Evolutionary conservation across 2,113 vertebrate genomes (phyloP).

Genomic region (Hystrix brachyura): DNA sequence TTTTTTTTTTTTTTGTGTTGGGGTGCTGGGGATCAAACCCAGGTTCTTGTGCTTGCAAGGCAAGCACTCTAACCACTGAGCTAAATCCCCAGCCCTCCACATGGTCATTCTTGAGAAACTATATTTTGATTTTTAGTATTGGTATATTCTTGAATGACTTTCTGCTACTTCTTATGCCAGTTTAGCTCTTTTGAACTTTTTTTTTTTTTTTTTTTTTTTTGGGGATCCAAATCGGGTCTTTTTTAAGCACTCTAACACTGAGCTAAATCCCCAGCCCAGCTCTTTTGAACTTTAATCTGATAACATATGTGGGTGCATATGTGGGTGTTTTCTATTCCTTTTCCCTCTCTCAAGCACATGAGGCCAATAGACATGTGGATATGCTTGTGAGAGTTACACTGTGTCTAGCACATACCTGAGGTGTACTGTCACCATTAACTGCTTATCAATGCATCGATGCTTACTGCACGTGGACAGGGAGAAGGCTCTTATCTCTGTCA

Average conservation of each 20-base stretch:
- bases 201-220: too few species aligned
- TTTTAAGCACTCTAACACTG: too few species aligned
- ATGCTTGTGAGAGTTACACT: not conserved
- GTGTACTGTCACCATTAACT: not conserved
- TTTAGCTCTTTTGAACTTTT: not conserved
- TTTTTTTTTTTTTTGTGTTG: too few species aligned
- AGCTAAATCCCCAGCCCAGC: too few species aligned
- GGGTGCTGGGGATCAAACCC: too few species aligned
- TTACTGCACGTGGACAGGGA: not conserved
- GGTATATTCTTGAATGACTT: not conserved
- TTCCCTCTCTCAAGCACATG: not conserved
- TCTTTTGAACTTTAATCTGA: slow-evolving; percentile 8
- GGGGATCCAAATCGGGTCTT: too few species aligned
- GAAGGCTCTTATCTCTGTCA: not conserved
- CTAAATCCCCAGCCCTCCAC: too few species aligned
- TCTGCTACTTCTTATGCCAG: not conserved
- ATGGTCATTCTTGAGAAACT: not conserved
- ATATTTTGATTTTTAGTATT: not conserved
- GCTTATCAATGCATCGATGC: not conserved
- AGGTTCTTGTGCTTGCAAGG: too few species aligned
- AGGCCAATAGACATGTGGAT: not conserved
- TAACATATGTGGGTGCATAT: not conserved
- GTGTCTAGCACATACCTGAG: not conserved
- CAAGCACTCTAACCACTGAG: too few species aligned
- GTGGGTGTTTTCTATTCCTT: slow-evolving; percentile 1